Evolutionary conservation across 1,140 invertebrate species (phyloP), one percentile per base, ranked within the genome.

Genomic region (Eulimnadia texana): DNA sequence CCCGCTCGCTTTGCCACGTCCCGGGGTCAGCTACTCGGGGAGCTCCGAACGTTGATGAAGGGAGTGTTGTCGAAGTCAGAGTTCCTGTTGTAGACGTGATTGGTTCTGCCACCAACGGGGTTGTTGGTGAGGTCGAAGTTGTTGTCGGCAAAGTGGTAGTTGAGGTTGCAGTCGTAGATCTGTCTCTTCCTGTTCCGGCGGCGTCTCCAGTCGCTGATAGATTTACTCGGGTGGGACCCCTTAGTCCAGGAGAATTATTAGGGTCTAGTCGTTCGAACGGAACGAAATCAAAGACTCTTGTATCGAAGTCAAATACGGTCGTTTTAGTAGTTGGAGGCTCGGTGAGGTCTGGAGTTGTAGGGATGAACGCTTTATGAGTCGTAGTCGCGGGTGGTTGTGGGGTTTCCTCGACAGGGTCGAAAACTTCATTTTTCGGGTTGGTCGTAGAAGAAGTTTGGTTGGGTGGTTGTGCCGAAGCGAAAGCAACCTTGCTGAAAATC

Each of bases 401-500:
- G 42, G 49, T 55, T 64, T 60, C 54, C 54, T 42, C 24, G 49
- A 23, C 56, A 1, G 62, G n/a, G 16, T 42, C 33, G 33, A 42
- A 16, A 42, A 42, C 33, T 16, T 42, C 33, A 42, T 42, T 42
- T 42, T 42, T 42, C 33, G 33, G 33, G 33, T 42, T 42, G 16
- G 33, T 16, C 33, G 33, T 42, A 6, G 28, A 60, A 13, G n/a
- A 51, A 24, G 13, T 62, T 25, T 33, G 28, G 60, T 25, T 64
- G 47, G 50, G 62, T 33, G 47, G 58, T 33, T 61, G 50, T 6
- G n/a, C n/a, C n/a, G n/a, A n/a, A 24, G 23, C 81, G 63, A 83
- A 82, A 0, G 82, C 80, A 10, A 83, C 82, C 70, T 83, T 82
- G 61, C 80, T 82, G 57, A 83, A 76, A 22, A 84, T 79, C 2